A percentile compares a stretch with the other conserved stretches of the same genome.
Evolutionary conservation across 1,140 invertebrate species (phyloP).

Genomic region (Brachystomella parvula): DNA sequence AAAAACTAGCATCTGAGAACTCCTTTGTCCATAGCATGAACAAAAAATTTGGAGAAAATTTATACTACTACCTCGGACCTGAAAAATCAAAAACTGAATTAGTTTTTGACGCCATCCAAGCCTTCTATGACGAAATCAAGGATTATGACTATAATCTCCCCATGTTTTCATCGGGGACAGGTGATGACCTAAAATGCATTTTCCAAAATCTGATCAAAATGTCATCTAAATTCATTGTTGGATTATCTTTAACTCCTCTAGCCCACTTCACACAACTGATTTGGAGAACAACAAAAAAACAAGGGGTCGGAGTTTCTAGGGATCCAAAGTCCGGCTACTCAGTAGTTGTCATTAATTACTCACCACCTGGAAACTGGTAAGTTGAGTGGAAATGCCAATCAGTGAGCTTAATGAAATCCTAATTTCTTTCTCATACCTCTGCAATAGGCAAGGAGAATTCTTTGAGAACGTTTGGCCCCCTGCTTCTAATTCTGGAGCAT

Average conservation of each 20-base stretch:
- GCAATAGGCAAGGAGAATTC: not conserved
- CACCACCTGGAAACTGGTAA: constrained; percentile 4
- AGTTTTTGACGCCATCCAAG: not conserved
- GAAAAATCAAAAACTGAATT: not conserved
- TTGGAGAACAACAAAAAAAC: not conserved
- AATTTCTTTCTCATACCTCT: not conserved
- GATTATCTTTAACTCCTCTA: not conserved
- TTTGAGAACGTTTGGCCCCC: constrained; percentile 1
- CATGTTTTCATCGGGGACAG: not conserved
- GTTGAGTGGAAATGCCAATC: not conserved
- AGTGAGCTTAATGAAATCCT: not conserved
- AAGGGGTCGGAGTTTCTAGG: not conserved
- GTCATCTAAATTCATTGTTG: too few relatives aligned
- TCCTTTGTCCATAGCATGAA: not conserved
- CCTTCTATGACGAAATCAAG: not conserved
- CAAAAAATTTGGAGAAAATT: not conserved
- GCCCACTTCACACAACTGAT: constrained; percentile 3
- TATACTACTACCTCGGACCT: not conserved
- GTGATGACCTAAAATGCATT: too few relatives aligned
- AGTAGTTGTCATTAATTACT: constrained; percentile 1
- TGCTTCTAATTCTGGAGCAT: not conserved
- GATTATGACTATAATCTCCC: constrained; percentile 9
- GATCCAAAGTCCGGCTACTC: not conserved
- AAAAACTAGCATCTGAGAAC: not conserved
- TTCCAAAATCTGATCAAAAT: too few relatives aligned